Evolutionary conservation across 2,888 invertebrate genomes (phyloP).

Genomic region (Parascotia fuliginaria): DNA sequence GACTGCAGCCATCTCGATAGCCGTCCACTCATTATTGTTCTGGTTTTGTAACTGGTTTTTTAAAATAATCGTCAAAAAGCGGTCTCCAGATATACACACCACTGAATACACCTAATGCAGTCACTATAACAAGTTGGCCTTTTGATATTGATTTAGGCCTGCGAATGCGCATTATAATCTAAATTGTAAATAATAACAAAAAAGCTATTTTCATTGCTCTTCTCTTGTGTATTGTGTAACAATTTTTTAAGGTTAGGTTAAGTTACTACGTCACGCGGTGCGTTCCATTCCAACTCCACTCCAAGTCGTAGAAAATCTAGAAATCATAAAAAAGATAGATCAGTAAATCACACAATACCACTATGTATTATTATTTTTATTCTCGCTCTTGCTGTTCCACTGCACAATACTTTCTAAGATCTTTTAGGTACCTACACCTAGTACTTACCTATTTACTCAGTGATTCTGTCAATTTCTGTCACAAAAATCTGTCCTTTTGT

Average conservation of each 20-base stretch:
- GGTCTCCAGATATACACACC: constrained; percentile 85
- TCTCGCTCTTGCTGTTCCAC: no score
- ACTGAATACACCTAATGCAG: constrained; percentile 72
- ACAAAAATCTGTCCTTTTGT: no score
- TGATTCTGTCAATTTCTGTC: no score
- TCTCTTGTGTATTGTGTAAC: not conserved
- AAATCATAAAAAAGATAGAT: no score
- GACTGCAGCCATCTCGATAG: constrained; percentile 53
- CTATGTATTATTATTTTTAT: no score
- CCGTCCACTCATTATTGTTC: constrained; percentile 57
- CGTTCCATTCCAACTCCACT: no score
- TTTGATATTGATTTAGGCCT: constrained; percentile 69
- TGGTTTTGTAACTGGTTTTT: constrained; percentile 36
- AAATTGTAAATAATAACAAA: not conserved
- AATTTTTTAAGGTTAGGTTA: not conserved
- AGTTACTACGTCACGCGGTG: no score
- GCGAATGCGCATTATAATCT: constrained; percentile 72
- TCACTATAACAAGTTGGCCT: constrained; percentile 69
- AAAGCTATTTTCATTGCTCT: not conserved
- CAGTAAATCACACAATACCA: no score
- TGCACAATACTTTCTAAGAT: no score
- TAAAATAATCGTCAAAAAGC: constrained; percentile 63
- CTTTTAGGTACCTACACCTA: no score
- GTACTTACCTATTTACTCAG: no score
- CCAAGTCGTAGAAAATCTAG: no score